phyloP scores from a whole-genome alignment of 2,888 invertebrate species.

The Tenthredo livida region DNA sequence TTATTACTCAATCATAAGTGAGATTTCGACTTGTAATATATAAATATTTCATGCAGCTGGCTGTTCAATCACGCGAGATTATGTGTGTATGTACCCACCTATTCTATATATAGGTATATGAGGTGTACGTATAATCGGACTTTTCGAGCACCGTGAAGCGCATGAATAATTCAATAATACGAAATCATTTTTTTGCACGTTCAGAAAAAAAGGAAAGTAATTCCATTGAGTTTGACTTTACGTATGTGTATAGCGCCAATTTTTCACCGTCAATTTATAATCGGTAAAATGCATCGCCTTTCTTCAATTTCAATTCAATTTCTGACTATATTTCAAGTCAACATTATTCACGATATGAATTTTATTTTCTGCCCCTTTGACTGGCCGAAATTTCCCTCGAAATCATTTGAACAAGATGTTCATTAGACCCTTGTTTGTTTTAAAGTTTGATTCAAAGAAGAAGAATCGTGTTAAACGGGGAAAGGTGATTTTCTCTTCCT shows the following conservation, averaged over 20 bases:
- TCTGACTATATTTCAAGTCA: neutral
- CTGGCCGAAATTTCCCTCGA: neutral
- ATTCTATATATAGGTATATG: neutral
- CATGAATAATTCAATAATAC: slow-evolving; percentile 35
- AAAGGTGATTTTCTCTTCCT: neutral
- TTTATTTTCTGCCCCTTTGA: neutral
- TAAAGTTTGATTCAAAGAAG: neutral
- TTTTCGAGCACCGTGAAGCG: neutral
- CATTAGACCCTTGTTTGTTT: neutral
- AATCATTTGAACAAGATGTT: neutral
- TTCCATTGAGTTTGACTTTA: neutral
- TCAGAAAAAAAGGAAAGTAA: neutral
- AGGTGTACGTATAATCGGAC: slow-evolving; percentile 11
- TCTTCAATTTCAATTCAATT: too few relatives aligned
- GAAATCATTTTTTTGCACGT: slow-evolving; percentile 14
- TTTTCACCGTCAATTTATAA: neutral
- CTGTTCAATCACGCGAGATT: neutral
- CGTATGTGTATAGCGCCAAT: neutral
- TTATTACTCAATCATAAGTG: neutral
- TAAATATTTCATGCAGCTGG: neutral
- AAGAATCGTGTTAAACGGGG: neutral
- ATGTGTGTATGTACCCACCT: neutral
- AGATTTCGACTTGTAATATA: slow-evolving; percentile 7
- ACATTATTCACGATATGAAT: neutral
- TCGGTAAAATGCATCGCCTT: neutral